A percentile compares a stretch with the other conserved stretches of the same genome.
Evolutionary conservation across 2,113 vertebrate genomes (phyloP).

Genomic region (Podiceps cristatus): DNA sequence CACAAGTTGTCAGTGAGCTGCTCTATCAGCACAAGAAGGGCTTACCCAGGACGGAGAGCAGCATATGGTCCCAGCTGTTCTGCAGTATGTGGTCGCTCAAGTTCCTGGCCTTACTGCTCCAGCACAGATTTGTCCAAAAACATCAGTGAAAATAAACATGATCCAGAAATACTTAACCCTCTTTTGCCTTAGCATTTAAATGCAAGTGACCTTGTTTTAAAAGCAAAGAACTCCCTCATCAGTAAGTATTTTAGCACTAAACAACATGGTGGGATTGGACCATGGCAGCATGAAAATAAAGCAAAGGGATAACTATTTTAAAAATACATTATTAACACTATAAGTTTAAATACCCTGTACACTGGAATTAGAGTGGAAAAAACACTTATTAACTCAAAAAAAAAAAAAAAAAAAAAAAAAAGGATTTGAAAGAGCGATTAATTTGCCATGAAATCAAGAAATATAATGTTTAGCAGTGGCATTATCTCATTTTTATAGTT

Average conservation of each 20-base stretch:
- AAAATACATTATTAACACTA: background rate
- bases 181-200: background rate
- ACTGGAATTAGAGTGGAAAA: background rate
- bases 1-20: background rate
- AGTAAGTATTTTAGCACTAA: background rate
- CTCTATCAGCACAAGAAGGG: background rate
- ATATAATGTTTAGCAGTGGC: background rate
- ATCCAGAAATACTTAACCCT: background rate
- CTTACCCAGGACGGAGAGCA: background rate
- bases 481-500: background rate
- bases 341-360: background rate
- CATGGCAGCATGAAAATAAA: background rate
- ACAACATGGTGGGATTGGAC: background rate
- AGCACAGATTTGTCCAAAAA: background rate
- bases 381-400: background rate
- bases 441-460: background rate
- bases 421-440: background rate
- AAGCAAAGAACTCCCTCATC: background rate
- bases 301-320: background rate
- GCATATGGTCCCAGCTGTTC: background rate
- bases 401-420: background rate
- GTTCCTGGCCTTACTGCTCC: background rate
- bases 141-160: background rate
- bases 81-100: accelerated
- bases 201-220: background rate